phyloP scores from a whole-genome alignment of 1,140 invertebrate genomes.

The Hycleus phaleratus region DNA sequence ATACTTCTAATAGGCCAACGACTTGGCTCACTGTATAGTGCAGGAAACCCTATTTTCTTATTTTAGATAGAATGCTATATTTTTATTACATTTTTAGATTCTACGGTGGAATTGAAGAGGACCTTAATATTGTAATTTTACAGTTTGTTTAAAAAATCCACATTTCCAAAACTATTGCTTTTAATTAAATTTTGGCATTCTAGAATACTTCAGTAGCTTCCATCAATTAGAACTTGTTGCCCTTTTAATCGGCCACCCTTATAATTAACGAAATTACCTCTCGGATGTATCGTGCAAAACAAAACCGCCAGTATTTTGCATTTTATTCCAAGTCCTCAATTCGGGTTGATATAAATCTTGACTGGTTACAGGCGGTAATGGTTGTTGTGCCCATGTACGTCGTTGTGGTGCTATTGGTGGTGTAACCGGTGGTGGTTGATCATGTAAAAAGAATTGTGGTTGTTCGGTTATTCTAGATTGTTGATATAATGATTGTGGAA shows the following conservation, averaged over 20 bases:
- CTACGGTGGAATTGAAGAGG: no score
- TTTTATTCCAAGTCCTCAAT: conserved; percentile 43
- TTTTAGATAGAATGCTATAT: no score
- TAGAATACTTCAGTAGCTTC: no score
- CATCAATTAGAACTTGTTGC: no score
- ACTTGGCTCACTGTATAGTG: no score
- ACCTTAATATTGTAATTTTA: no score
- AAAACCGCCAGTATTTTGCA: conserved; percentile 30
- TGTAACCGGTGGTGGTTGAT: conserved; percentile 42
- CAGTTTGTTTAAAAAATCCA: no score
- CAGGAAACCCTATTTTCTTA: no score
- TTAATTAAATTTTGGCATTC: no score
- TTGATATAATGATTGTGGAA: conserved; percentile 38
- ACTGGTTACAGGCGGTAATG: conserved; percentile 45
- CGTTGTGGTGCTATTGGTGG: conserved; percentile 51
- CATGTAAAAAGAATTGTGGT: conserved; percentile 68
- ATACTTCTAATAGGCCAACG: no score
- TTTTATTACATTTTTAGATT: no score
- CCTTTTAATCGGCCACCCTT: neutral
- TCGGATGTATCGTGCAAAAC: conserved; percentile 34
- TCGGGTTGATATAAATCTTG: conserved; percentile 42
- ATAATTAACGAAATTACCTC: conserved; percentile 12
- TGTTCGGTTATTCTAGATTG: conserved; percentile 28
- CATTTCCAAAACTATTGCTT: no score
- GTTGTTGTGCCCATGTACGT: conserved; percentile 37